Conservation (phyloP, 2,888 invertebrate species). For the Cheilosia impressa region DNA sequence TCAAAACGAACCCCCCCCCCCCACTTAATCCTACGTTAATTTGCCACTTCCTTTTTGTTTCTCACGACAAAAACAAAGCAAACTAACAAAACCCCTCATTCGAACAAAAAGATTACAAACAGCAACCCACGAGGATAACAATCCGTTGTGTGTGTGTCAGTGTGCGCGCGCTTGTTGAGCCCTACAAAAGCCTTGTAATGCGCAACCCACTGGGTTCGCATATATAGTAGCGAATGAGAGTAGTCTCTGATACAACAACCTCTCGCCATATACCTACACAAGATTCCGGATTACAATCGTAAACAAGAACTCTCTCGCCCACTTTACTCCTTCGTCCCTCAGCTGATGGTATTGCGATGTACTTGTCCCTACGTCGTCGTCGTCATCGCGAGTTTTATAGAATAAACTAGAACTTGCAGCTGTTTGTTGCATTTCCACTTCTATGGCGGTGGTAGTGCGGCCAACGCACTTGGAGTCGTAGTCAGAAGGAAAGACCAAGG, state of each 20-base stretch:
- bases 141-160: slow-evolving; percentile 33
- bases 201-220: slow-evolving; percentile 66
- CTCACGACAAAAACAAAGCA: slow-evolving; percentile 43
- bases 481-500: slow-evolving; percentile 62
- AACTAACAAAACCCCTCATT: slow-evolving; percentile 8
- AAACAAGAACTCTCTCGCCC: slow-evolving; percentile 73
- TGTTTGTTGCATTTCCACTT: slow-evolving; percentile 67
- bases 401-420: slow-evolving; percentile 67
- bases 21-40: slow-evolving; percentile 63
- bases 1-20: slow-evolving; percentile 19
- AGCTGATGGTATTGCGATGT: slow-evolving; percentile 12
- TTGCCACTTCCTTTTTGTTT: slow-evolving; percentile 72
- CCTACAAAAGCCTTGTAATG: slow-evolving; percentile 73
- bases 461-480: slow-evolving; percentile 60
- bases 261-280: slow-evolving; percentile 44
- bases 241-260: slow-evolving; percentile 60
- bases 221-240: slow-evolving; percentile 20
- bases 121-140: slow-evolving; percentile 36
- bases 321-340: slow-evolving; percentile 54
- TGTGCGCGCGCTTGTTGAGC: neutral
- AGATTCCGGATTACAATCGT: slow-evolving; percentile 71
- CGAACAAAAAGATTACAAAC: neutral
- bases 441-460: slow-evolving; percentile 48
- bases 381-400: neutral
- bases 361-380: neutral